These are phyloP conservation scores for Apamea anceps DNA, from an alignment of 2,888 invertebrate species.

Conservation along the genomic window DNA sequence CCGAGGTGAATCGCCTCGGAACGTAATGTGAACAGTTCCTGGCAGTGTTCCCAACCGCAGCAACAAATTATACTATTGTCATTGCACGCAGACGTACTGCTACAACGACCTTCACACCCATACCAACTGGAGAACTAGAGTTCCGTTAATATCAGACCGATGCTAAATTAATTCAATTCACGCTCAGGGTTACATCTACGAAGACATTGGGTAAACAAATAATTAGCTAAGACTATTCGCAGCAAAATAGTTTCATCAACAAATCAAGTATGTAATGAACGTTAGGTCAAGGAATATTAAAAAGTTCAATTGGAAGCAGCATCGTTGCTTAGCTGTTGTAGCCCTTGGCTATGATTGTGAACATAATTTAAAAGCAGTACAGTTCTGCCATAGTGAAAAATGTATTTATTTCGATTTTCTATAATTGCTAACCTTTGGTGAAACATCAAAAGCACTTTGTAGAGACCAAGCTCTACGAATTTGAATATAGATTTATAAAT, in stretches of 20 bases:
- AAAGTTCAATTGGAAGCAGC: constrained; percentile 68
- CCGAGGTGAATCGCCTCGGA: constrained; percentile 74
- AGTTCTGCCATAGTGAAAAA: background rate
- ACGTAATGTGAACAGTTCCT: constrained; percentile 74
- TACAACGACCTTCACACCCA: constrained; percentile 72
- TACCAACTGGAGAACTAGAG: constrained; percentile 66
- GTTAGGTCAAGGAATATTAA: constrained; percentile 67
- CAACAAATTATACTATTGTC: constrained; percentile 74
- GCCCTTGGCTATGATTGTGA: constrained; percentile 15
- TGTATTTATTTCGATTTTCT: constrained; percentile 13
- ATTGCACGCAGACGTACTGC: constrained; percentile 66
- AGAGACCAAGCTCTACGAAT: constrained; percentile 3
- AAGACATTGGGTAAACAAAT: constrained; percentile 58
- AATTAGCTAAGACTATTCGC: constrained; percentile 63
- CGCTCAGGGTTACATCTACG: constrained; percentile 62
- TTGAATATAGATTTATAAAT: constrained; percentile 27
- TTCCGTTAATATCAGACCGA: constrained; percentile 66
- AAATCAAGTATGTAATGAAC: constrained; percentile 65
- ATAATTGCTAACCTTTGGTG: background rate
- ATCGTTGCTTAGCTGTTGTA: constrained; percentile 7
- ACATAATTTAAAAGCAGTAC: constrained; percentile 4
- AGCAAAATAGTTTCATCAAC: constrained; percentile 60
- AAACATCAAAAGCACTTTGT: constrained; percentile 23
- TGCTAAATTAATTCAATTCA: constrained; percentile 67
- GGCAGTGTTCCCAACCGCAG: constrained; percentile 77